Percentiles rank a stretch among this genome's conserved stretches.
phyloP scores from a whole-genome alignment of 1,140 invertebrate genomes.

The Drosophila santomea region DNA sequence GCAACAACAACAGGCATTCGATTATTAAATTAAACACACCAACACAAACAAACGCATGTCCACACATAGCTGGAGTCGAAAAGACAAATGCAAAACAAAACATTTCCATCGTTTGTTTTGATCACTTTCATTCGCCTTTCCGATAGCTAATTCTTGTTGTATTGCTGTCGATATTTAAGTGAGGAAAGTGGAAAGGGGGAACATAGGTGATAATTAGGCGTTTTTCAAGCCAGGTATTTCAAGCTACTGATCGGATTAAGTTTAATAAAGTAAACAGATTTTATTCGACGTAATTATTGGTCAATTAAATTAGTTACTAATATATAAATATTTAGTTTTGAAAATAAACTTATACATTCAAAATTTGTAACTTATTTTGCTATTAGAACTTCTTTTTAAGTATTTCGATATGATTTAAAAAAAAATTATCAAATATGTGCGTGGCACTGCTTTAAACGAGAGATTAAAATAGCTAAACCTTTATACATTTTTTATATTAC shows the following conservation, averaged over 20 bases:
- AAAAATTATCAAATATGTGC: too few relatives aligned
- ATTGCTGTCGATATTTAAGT: constrained; percentile 22
- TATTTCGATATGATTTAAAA: too few relatives aligned
- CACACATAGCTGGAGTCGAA: not conserved
- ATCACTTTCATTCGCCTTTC: constrained; percentile 31
- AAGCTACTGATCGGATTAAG: not conserved
- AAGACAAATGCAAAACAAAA: constrained; percentile 30
- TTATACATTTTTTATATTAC: not conserved
- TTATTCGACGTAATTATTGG: too few relatives aligned
- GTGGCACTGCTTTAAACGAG: too few relatives aligned
- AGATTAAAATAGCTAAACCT: too few relatives aligned
- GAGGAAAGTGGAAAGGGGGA: not conserved
- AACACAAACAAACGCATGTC: constrained; percentile 1
- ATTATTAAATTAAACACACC: constrained; percentile 29
- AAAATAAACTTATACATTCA: too few relatives aligned
- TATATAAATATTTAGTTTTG: too few relatives aligned
- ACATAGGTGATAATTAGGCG: not conserved
- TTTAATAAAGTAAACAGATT: not conserved
- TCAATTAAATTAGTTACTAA: too few relatives aligned
- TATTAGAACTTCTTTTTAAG: too few relatives aligned
- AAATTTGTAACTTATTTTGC: too few relatives aligned
- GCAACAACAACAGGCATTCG: constrained; percentile 19
- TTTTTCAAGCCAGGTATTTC: not conserved
- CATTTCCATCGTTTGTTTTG: constrained; percentile 37
- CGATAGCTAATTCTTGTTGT: constrained; percentile 20